Base-by-base conservation (phyloP, 2,888 invertebrate species). In the Cylindroiulus punctatus region DNA sequence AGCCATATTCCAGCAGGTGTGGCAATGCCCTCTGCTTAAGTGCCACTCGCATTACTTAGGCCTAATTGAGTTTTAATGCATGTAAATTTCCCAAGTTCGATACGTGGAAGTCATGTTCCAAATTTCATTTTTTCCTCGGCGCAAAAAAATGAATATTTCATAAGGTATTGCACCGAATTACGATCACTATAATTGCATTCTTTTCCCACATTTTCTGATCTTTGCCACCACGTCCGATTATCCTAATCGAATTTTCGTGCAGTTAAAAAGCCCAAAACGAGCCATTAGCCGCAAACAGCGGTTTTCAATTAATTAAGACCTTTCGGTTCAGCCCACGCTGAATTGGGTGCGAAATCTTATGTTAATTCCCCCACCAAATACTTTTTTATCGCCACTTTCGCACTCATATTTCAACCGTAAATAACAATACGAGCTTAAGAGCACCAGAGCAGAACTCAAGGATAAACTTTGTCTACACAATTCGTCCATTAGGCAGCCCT, bases 291-390 rank as follows among this genome's bases (percentile, higher is more conserved):
- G 14, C 4, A 19, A 52, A 52, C 52, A 52, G 5, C 5, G 52
- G n/a, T 52, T 52, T 52, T 19, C 52, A n/a, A 52, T 52, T 52
- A 52, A 52, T 52, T 52, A n/a, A 52, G 52, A 52, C 52, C 52
- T 52, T n/a, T 52, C 47, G n/a, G 19, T 52, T 19, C n/a, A 52
- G n/a, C 52, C n/a, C n/a, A 52, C 52, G 14, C 19, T 47, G 44
- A 44, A 12, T 12, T 44, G 10, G 44, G 44, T 44, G 14, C 19
- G 36, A 36, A 36, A 36, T 36, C 10, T 8, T 14, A n/a, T n/a
- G n/a, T 3, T 5, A 52, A 52, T n/a, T 52, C n/a, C 1, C 3
- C 14, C 14, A 19, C 52, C 4, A 52, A 52, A 52, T 8, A n/a
- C 14, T 7, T n/a, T 52, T 52, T 52, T n/a, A 52, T 52, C 52